A percentile compares a stretch with the other conserved stretches of the same genome.
Evolutionary conservation across 2,888 invertebrate genomes (phyloP).

Genomic region (Labia minor): DNA sequence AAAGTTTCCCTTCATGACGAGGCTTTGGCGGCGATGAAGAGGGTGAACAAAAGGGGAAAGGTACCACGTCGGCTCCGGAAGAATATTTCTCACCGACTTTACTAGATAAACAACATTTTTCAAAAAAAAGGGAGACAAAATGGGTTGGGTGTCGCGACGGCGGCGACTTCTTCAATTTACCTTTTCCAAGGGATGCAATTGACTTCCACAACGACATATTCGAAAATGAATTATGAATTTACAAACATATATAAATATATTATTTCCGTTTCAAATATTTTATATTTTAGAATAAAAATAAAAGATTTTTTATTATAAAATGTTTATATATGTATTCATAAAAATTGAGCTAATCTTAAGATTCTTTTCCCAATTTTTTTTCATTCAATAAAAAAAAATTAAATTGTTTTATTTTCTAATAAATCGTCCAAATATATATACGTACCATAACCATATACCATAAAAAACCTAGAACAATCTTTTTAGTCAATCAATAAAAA

Average conservation of each 20-base stretch:
- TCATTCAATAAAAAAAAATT: too few species aligned
- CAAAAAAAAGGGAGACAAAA: neutral
- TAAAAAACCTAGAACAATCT: neutral
- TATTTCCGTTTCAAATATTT: neutral
- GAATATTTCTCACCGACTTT: conserved; percentile 13
- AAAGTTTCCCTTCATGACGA: conserved; percentile 8
- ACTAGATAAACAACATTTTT: conserved; percentile 13
- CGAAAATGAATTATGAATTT: conserved; percentile 3
- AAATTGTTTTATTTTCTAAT: too few species aligned
- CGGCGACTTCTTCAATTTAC: neutral
- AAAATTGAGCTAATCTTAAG: too few species aligned
- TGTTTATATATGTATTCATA: neutral
- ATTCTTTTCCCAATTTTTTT: too few species aligned
- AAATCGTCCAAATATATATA: neutral
- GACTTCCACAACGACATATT: neutral
- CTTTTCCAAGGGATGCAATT: neutral
- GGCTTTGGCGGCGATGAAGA: neutral
- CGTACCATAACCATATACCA: neutral
- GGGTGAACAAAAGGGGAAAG: neutral
- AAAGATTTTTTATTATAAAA: neutral
- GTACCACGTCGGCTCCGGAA: neutral
- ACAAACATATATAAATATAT: neutral
- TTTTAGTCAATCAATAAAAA: conserved; percentile 13
- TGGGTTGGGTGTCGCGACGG: neutral
- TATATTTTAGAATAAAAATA: neutral